Conservation (phyloP, 2,797 vertebrate species). For the Nyctibius grandis region DNA sequence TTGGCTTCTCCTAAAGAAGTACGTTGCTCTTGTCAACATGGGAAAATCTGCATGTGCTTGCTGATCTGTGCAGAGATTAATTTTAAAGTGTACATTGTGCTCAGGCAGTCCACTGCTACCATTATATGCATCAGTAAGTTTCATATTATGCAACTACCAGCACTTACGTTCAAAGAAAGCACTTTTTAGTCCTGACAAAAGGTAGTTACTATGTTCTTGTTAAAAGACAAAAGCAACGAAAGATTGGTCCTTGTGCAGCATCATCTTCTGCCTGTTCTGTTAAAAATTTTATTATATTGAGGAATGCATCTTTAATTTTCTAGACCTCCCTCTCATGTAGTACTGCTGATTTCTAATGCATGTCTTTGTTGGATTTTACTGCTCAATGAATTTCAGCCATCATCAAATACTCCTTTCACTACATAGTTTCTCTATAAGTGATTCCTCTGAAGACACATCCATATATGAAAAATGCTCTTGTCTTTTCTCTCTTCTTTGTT, state of each 20-base stretch:
- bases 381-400: not conserved
- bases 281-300: not conserved
- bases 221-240: not conserved
- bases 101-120: conserved; percentile 11
- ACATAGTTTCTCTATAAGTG: not conserved
- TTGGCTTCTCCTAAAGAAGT: conserved; percentile 7
- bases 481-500: not conserved
- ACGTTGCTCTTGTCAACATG: not conserved
- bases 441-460: not conserved
- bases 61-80: conserved; percentile 49
- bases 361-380: not conserved
- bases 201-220: not conserved
- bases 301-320: not conserved
- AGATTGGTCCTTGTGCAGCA: not conserved
- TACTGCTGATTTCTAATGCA: not conserved
- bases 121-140: conserved; percentile 46
- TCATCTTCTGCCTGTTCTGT: not conserved
- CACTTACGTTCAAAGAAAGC: conserved; percentile 2
- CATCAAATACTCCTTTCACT: not conserved
- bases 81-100: not conserved
- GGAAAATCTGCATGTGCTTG: conserved; percentile 10
- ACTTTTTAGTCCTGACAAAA: not conserved
- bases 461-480: not conserved
- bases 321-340: not conserved
- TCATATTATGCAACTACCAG: conserved; percentile 39